Conservation (phyloP, 2,797 vertebrate species). For the Perodicticus potto region DNA sequence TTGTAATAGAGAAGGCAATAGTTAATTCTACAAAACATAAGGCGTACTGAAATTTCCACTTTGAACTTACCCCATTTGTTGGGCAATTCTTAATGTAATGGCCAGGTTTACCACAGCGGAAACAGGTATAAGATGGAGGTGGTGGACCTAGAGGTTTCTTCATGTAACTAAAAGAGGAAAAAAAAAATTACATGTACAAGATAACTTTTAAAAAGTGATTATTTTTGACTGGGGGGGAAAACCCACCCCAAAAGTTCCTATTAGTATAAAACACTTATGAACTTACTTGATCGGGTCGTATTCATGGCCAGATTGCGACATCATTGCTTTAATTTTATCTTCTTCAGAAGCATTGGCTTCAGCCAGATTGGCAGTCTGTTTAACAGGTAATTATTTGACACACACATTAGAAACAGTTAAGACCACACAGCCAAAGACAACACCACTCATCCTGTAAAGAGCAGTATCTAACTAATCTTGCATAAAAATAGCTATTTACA, state of each 20-base stretch:
- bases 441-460: constrained; percentile 92
- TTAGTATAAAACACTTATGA: constrained; percentile 3
- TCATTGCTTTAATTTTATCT: constrained; percentile 98
- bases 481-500: constrained; percentile 83
- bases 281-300: constrained; percentile 97
- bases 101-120: constrained; percentile 95
- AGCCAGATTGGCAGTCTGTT: constrained; percentile 98
- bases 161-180: constrained; percentile 92
- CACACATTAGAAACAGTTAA: constrained; percentile 92
- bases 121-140: constrained; percentile 96
- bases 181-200: constrained; percentile 67
- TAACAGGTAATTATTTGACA: constrained; percentile 92
- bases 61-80: constrained; percentile 92
- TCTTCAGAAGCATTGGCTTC: constrained; percentile 97
- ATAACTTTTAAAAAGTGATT: constrained; percentile 2
- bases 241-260: constrained; percentile 41
- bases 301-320: constrained; percentile 97
- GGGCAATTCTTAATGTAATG: constrained; percentile 99
- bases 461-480: constrained; percentile 87
- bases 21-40: constrained; percentile 13
- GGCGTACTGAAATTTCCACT: background rate
- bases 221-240: background rate
- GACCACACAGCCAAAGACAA: constrained; percentile 90
- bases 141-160: constrained; percentile 93
- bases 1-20: background rate